Conservation (phyloP, 2,797 vertebrate species). For the Peromyscus attwateri region DNA sequence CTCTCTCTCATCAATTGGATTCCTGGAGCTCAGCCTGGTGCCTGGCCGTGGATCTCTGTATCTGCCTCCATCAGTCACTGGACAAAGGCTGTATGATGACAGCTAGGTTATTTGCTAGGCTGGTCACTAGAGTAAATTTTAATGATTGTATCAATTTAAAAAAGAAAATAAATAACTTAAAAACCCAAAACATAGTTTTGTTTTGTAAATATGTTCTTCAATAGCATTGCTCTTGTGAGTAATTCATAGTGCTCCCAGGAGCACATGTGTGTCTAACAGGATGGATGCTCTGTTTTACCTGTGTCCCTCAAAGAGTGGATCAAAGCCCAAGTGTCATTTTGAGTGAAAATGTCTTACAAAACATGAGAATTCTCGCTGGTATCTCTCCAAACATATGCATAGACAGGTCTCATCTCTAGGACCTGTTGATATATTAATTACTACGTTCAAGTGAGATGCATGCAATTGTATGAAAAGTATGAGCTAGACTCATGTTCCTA, state of each 20-base stretch:
- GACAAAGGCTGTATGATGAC: too few species aligned
- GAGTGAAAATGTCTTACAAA: slow-evolving; percentile 13
- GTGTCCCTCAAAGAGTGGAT: background rate
- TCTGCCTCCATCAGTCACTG: too few species aligned
- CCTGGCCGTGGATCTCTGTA: too few species aligned
- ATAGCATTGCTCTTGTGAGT: background rate
- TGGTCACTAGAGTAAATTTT: too few species aligned
- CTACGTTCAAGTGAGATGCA: background rate
- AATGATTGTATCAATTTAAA: background rate
- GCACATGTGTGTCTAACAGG: background rate
- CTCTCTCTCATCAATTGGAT: too few species aligned
- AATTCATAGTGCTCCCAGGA: background rate
- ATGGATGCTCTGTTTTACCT: background rate
- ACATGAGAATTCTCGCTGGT: background rate
- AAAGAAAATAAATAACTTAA: background rate
- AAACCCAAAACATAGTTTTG: background rate
- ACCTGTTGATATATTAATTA: background rate
- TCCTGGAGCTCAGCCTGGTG: too few species aligned
- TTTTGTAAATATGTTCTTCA: slow-evolving; percentile 6
- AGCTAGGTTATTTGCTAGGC: too few species aligned
- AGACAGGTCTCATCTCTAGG: background rate
- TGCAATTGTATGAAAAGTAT: background rate
- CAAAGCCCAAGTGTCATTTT: background rate
- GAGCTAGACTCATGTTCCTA: background rate
- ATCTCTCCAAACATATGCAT: background rate